These are phyloP conservation scores for Ciconia boyciana DNA, from an alignment of 2,113 vertebrate genomes.

Conservation along the genomic window DNA sequence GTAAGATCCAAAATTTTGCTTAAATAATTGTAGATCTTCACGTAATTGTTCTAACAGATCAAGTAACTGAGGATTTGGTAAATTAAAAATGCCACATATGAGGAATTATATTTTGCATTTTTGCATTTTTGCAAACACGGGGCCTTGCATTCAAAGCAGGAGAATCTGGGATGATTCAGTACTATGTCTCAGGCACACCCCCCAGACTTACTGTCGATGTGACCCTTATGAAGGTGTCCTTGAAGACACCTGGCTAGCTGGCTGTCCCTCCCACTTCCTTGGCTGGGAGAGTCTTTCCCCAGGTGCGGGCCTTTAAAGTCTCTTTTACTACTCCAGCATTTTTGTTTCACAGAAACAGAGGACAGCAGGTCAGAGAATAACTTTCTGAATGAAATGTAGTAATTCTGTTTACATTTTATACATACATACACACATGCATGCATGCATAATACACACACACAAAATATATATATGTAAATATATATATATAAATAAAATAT, in stretches of 20 bases:
- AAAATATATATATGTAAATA: not conserved
- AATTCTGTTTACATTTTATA: not conserved
- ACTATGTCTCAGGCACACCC: not conserved
- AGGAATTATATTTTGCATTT: not conserved
- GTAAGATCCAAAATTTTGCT: not conserved
- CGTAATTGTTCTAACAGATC: not conserved
- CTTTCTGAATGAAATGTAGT: not conserved
- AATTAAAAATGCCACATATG: not conserved
- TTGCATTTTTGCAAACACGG: not conserved
- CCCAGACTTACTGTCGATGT: not conserved
- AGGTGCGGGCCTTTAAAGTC: not conserved
- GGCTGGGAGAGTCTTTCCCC: not conserved
- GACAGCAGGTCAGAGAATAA: not conserved
- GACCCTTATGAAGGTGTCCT: not conserved
- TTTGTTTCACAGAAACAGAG: not conserved
- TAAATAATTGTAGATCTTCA: not conserved
- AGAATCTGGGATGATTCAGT: not conserved
- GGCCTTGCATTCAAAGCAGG: not conserved
- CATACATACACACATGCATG: not conserved
- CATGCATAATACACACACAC: not conserved
- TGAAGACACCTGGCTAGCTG: not conserved
- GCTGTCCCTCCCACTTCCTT: not conserved
- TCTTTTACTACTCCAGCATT: not conserved
- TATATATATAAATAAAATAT: not conserved
- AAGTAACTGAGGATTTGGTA: not conserved